Base-by-base conservation (phyloP, 1,140 invertebrate genomes). In the Coptotermes formosanus region DNA sequence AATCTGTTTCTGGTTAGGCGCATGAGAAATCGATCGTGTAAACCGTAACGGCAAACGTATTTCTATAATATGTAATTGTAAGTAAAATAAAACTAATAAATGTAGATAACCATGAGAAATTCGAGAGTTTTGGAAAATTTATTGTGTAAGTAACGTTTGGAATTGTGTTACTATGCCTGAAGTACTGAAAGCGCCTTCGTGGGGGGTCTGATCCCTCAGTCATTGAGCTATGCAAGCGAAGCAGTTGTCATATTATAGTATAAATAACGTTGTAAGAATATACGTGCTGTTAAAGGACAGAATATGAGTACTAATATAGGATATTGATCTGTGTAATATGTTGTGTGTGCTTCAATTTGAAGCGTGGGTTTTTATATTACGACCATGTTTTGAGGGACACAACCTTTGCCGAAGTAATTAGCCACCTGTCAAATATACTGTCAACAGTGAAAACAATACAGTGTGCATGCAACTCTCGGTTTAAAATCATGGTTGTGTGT, bases 1-100 rank as follows among this genome's bases (percentile, higher is more conserved):
- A 55, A 55, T 64, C 55, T 82, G 44, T 44, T 38, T 82, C 32
- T 81, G 19, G 84, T 59, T 52, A 52, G 30, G 69, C 84, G 69
- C 84, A 85, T 81, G 84, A 85, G 84, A 85, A 85, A 85, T 85
- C 84, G 84, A 85, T 85, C 84, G 84, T 43, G 38, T n/a, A 30
- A 59, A 85, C 55, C 38, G 6, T 14, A 64, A n/a, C 55, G 84
- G 48, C 9, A 48, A 12, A 64, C 30, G 21, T 85, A 59, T 85
- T 85, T 85, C 55, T n/a, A 38, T 81, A 38, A 38, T 12, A 85
- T 85, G 84, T 85, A 52, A 85, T 85, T 55, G 44, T 25, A 69
- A 85, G 84, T 25, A 30, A 48, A 25, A 85, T 59, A 32, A 32
- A 84, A 25, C 2, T 82, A 82, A 82, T 38, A 82, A 82, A 7